Evolutionary conservation across 1,140 invertebrate species (phyloP).

Genomic region (Hylaeus volcanicus): DNA sequence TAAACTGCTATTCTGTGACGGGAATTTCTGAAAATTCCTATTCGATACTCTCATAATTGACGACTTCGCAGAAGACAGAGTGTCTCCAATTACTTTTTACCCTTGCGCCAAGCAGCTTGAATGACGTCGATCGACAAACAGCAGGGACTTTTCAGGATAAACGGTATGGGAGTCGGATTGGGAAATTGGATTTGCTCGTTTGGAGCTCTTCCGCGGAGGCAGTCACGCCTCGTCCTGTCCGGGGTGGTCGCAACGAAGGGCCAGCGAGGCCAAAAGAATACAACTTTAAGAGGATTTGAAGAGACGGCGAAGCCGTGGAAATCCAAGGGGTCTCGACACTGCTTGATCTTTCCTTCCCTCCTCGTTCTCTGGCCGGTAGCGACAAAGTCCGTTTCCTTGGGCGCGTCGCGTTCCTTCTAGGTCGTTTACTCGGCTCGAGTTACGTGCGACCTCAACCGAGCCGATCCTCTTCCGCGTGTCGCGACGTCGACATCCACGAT

Average conservation of each 20-base stretch:
- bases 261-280: constrained; percentile 80
- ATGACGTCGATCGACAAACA: too few species aligned
- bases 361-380: constrained; percentile 17
- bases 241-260: constrained; percentile 57
- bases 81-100: too few species aligned
- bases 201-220: constrained; percentile 59
- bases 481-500: not conserved
- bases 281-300: constrained; percentile 81
- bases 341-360: constrained; percentile 75
- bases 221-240: constrained; percentile 10
- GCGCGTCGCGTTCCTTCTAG: constrained; percentile 39
- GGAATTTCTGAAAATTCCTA: too few species aligned
- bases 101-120: too few species aligned
- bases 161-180: constrained; percentile 29
- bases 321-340: constrained; percentile 79
- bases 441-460: constrained; percentile 52
- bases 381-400: constrained; percentile 52
- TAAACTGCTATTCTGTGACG: too few species aligned
- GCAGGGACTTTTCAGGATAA: constrained; percentile 5
- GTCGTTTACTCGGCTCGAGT: constrained; percentile 66
- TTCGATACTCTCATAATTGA: too few species aligned
- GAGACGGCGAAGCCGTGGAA: constrained; percentile 80
- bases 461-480: not conserved
- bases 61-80: too few species aligned
- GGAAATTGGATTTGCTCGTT: constrained; percentile 75